phyloP scores from a whole-genome alignment of 2,888 invertebrate species.

The Agonopterix heracliana region DNA sequence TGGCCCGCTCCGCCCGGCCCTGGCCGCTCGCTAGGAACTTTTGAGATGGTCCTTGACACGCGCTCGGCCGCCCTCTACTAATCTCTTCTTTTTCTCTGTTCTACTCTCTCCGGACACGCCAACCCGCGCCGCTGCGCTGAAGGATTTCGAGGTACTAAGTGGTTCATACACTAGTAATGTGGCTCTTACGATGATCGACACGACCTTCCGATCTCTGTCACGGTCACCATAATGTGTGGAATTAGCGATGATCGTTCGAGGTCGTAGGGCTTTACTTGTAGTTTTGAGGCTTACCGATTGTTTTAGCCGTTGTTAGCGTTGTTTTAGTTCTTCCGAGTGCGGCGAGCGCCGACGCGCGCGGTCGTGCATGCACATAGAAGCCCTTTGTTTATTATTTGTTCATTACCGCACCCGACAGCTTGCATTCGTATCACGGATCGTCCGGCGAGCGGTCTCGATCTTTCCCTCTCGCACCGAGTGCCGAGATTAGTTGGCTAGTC shows the following conservation, averaged over 20 bases:
- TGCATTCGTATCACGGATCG: constrained; percentile 68
- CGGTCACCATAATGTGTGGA: constrained; percentile 56
- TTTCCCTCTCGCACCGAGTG: constrained; percentile 54
- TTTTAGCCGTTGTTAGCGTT: constrained; percentile 77
- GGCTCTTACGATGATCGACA: constrained; percentile 65
- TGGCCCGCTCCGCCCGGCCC: constrained; percentile 16
- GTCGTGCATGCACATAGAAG: constrained; percentile 74
- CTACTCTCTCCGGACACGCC: constrained; percentile 83
- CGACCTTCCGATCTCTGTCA: constrained; percentile 60
- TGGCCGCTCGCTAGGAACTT: constrained; percentile 82
- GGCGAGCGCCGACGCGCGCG: constrained; percentile 70
- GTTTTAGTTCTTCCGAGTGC: constrained; percentile 72
- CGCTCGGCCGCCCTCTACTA: constrained; percentile 76
- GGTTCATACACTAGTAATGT: constrained; percentile 73
- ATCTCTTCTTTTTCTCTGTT: constrained; percentile 81
- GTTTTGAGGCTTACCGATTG: constrained; percentile 77
- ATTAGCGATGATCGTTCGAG: constrained; percentile 69
- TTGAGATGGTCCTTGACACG: constrained; percentile 93
- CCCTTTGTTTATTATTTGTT: constrained; percentile 73
- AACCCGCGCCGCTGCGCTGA: constrained; percentile 80
- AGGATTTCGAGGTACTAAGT: constrained; percentile 91
- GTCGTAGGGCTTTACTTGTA: constrained; percentile 77
- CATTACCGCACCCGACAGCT: constrained; percentile 73
- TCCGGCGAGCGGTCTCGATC: constrained; percentile 66
- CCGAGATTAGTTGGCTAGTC: constrained; percentile 51